phyloP scores from a whole-genome alignment of 2,113 vertebrate species.

The Ptychochromis oligacanthus region DNA sequence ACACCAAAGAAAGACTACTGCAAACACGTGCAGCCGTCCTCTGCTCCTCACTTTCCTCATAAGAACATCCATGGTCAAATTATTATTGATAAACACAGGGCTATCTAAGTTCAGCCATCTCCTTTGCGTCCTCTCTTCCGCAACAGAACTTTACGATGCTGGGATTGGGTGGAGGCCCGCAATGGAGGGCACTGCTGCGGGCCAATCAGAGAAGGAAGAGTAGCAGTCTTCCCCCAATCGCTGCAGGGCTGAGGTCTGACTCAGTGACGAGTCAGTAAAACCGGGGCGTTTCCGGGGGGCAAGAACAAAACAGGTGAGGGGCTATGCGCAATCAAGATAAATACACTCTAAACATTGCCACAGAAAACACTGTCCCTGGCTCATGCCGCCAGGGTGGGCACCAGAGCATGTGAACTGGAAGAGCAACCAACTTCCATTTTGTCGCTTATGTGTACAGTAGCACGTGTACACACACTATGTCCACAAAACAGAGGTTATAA shows the following conservation, averaged over 20 bases:
- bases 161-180: conserved; percentile 52
- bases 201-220: conserved; percentile 66
- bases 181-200: neutral
- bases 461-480: neutral
- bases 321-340: neutral
- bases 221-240: conserved; percentile 55
- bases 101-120: conserved; percentile 65
- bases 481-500: neutral
- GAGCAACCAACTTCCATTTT: neutral
- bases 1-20: conserved; percentile 34
- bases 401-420: neutral
- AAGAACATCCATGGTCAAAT: conserved; percentile 39
- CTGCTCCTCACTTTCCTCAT: neutral
- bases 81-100: conserved; percentile 3
- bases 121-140: conserved; percentile 66
- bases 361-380: neutral
- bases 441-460: too few species aligned
- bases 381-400: neutral
- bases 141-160: conserved; percentile 62
- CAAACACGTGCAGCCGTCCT: conserved; percentile 4
- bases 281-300: neutral
- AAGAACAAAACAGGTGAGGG: neutral
- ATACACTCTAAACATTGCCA: neutral
- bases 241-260: neutral
- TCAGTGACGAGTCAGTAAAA: too few species aligned